phyloP scores from a whole-genome alignment of 2,888 invertebrate genomes.

The Lypha dubia region DNA sequence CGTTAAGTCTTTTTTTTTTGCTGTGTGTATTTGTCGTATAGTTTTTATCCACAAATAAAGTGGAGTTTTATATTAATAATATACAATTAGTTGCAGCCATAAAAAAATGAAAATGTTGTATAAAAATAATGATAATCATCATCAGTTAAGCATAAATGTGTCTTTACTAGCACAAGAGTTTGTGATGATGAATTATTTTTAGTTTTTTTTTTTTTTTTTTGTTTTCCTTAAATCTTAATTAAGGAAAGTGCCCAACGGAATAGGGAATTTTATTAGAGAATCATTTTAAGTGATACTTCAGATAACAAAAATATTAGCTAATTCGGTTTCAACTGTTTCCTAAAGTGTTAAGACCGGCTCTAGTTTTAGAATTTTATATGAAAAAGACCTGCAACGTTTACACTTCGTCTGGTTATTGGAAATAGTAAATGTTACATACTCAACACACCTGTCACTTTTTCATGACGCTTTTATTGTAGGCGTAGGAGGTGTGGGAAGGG shows the following conservation, averaged over 20 bases:
- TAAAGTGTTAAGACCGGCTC: too few species aligned
- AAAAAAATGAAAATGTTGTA: conserved; percentile 51
- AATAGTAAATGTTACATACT: too few species aligned
- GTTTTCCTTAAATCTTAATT: neutral
- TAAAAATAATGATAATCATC: conserved; percentile 53
- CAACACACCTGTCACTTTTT: too few species aligned
- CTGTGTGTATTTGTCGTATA: neutral
- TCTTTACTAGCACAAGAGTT: conserved; percentile 47
- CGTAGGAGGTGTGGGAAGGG: too few species aligned
- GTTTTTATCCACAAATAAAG: conserved; percentile 29
- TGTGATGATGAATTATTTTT: conserved; percentile 34
- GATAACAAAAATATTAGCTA: too few species aligned
- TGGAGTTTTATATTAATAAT: conserved; percentile 66
- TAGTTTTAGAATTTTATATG: too few species aligned
- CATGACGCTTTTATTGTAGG: too few species aligned
- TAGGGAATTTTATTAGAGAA: neutral
- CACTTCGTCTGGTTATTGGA: too few species aligned
- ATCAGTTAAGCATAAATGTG: conserved; percentile 37
- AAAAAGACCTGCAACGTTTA: too few species aligned
- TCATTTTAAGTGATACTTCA: too few species aligned
- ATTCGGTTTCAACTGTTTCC: too few species aligned
- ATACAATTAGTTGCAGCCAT: conserved; percentile 71
- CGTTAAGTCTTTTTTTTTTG: neutral
- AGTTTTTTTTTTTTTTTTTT: too few species aligned
- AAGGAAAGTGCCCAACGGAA: neutral